A percentile compares a stretch with the other conserved stretches of the same genome.
Evolutionary conservation across 2,113 vertebrate species (phyloP).

Genomic region (Varanus salvator): DNA sequence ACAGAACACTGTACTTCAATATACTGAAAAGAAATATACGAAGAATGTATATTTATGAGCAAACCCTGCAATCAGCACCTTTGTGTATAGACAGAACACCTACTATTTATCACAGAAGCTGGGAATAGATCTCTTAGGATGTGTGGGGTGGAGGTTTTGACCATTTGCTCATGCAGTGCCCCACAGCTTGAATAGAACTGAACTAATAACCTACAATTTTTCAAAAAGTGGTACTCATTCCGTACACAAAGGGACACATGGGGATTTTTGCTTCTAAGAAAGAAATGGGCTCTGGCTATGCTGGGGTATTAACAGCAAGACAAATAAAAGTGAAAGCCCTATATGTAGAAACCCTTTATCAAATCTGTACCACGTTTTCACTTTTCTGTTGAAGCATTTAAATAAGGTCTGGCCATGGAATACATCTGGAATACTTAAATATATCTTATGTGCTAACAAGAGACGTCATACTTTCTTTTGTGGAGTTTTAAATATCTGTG

Average conservation of each 20-base stretch:
- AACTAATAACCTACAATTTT: conserved; percentile 37
- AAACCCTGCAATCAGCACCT: conserved; percentile 16
- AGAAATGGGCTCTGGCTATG: background rate
- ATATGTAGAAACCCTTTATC: conserved; percentile 12
- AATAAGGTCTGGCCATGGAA: background rate
- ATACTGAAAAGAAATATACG: conserved; percentile 2
- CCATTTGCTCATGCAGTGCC: background rate
- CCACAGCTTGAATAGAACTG: conserved; percentile 25
- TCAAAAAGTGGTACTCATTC: conserved; percentile 44
- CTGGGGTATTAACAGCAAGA: background rate
- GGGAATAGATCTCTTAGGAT: conserved; percentile 21
- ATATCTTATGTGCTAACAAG: too few species aligned
- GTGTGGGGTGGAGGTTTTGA: conserved; percentile 2
- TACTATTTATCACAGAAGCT: background rate
- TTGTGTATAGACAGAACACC: conserved; percentile 37
- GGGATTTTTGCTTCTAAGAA: conserved; percentile 37
- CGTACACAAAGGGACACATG: conserved; percentile 28
- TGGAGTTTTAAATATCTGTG: background rate
- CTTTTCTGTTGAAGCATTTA: conserved; percentile 20
- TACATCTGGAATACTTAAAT: conserved; percentile 24
- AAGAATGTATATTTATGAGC: conserved; percentile 17
- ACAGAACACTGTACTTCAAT: conserved; percentile 38
- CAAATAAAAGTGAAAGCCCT: background rate
- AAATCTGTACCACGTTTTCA: accelerated
- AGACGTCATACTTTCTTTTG: background rate